Evolutionary conservation across 2,888 invertebrate genomes (phyloP), one percentile per base, ranked within the genome.

Genomic region (Caenorhabditis doughertyi): DNA sequence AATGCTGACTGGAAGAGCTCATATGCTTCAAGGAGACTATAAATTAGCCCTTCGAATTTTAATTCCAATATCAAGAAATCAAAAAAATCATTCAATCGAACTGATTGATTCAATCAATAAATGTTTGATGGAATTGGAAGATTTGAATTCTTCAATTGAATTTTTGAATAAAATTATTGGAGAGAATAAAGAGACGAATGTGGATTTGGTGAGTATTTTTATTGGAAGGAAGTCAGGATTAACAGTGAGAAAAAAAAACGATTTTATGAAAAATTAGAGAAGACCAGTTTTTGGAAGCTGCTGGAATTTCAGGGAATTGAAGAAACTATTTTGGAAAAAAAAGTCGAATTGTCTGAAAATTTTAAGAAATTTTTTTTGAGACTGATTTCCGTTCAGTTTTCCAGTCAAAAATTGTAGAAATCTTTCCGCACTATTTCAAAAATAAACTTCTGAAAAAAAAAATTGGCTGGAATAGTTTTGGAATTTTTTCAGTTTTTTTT

Each of bases 141-240:
- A 82, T 62, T 39, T 77, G 71, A 82, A 58, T 35, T 77, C 77
- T 0, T 71, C 71, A 0, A 77, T 77, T 7, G 81, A 82, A 23
- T 82, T 82, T 68, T 39, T 82, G 53, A 82, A 72, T 44, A 42
- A 58, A 32, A 64, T 71, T 18, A 47, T 81, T 9, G 9, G 11
- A 3, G 49, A 64, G 11, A 71, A 71, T 56, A 8, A 13, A 5
- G 62, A 32, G 16, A 4, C 39, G 13, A 67, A 79, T 56, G 16
- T 35, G 0, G 79, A 71, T 3, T 55, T 71, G 65, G 71, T 68
- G 23, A 44, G 74, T 65, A 3, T 55, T 29, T 29, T 29, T 29
- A 11, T 9, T 47, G 35, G 18, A n/a, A 47, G n/a, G n/a, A 25
- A 21, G 4, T 49, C 21, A 27, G 3, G 13, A 2, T 13, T 29